These are phyloP conservation scores for Plectus sambesii DNA, from an alignment of 1,140 invertebrate genomes.

Conservation along the genomic window DNA sequence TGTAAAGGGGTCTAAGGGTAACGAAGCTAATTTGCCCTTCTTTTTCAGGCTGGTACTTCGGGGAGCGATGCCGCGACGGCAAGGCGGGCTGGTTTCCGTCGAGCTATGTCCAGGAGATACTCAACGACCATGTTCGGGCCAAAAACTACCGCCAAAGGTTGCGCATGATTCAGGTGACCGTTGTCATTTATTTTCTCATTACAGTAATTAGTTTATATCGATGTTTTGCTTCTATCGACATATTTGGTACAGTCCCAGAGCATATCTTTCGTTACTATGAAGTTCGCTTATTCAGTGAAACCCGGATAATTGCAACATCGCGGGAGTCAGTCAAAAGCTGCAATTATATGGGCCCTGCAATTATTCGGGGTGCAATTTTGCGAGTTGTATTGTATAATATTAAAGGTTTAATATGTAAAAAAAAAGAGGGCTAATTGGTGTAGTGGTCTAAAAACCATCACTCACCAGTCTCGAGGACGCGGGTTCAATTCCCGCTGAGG, in stretches of 20 bases:
- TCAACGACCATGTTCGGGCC: slow-evolving; percentile 77
- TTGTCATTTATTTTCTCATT: neutral
- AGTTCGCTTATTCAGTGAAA: no score
- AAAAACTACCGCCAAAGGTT: slow-evolving; percentile 48
- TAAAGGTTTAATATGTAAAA: slow-evolving; percentile 3
- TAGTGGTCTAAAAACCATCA: no score
- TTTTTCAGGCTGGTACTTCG: slow-evolving; percentile 76
- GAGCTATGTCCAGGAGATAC: slow-evolving; percentile 72
- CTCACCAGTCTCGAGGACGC: no score
- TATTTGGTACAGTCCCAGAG: no score
- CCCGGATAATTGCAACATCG: no score
- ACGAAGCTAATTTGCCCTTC: slow-evolving; percentile 6
- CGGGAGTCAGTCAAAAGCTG: no score
- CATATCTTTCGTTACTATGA: no score
- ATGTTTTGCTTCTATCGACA: slow-evolving; percentile 5
- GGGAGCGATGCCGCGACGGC: slow-evolving; percentile 74
- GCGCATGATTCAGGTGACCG: slow-evolving; percentile 20
- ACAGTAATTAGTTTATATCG: slow-evolving; percentile 6
- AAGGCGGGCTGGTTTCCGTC: slow-evolving; percentile 86
- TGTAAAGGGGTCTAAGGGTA: no score
- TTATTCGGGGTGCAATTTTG: no score
- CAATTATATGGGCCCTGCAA: no score
- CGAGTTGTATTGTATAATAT: neutral
- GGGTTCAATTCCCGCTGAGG: no score
- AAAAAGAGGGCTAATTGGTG: no score